A percentile compares a stretch with the other conserved stretches of the same genome.
phyloP scores from a whole-genome alignment of 37 sponge, comb jelly and placozoan genomes.

The Agelas oroides region DNA sequence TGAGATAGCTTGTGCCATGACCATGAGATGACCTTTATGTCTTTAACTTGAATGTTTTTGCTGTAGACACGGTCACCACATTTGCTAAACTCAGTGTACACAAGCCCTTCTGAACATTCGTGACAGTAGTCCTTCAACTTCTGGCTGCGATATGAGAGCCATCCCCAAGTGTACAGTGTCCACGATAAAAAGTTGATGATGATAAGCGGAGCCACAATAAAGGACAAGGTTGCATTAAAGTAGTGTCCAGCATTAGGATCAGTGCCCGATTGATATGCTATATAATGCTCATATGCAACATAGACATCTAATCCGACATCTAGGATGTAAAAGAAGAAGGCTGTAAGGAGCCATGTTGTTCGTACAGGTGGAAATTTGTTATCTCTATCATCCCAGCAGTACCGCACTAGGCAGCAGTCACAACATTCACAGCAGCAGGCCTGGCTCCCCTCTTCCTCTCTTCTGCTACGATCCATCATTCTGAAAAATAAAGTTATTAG shows the following conservation, averaged over 20 bases:
- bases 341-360: conserved; percentile 36
- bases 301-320: conserved; percentile 62
- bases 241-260: conserved; percentile 44
- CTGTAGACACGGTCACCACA: too few species aligned
- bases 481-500: not conserved
- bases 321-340: conserved; percentile 36
- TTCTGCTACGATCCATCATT: not conserved
- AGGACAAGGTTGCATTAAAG: conserved; percentile 60
- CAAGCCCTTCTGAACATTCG: too few species aligned
- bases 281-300: conserved; percentile 52
- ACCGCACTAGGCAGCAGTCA: not conserved
- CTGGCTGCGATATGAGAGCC: not conserved
- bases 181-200: conserved; percentile 64
- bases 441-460: too few species aligned
- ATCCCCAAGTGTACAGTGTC: conserved; percentile 69
- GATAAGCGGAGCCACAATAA: conserved; percentile 47
- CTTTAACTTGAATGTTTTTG: too few species aligned
- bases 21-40: too few species aligned
- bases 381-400: conserved; percentile 36
- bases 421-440: not conserved
- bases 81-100: too few species aligned
- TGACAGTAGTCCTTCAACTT: too few species aligned
- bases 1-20: too few species aligned
- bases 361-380: conserved; percentile 61
- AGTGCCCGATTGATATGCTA: conserved; percentile 15